Conservation (phyloP, 37 sponge, comb jelly and placozoan species). For the Beroe forskalii region DNA sequence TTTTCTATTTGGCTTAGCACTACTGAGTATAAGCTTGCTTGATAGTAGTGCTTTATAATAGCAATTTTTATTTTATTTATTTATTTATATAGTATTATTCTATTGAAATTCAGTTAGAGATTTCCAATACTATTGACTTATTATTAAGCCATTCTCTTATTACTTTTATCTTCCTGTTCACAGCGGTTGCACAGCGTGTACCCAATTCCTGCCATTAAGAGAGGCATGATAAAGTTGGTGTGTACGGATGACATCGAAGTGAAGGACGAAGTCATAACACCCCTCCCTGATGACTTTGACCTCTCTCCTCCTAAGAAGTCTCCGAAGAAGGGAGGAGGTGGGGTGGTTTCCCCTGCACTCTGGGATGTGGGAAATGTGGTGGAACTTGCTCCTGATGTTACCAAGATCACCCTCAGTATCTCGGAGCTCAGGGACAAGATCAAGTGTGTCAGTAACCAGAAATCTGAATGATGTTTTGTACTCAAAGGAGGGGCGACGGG, state of each 20-base stretch:
- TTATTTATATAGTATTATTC: background rate
- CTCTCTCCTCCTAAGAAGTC: background rate
- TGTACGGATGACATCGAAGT: slow-evolving; percentile 57
- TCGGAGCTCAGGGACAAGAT: slow-evolving; percentile 38
- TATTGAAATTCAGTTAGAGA: background rate
- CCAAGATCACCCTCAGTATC: slow-evolving; percentile 43
- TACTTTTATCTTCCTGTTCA: background rate
- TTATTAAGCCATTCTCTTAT: background rate
- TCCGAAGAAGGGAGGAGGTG: background rate
- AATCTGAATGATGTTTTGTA: background rate
- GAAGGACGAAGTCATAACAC: slow-evolving; percentile 24
- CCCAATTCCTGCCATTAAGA: slow-evolving; percentile 49
- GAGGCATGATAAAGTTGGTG: slow-evolving; percentile 15
- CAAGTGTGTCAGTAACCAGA: slow-evolving; percentile 32
- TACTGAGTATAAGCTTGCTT: too few species aligned
- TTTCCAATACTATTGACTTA: background rate
- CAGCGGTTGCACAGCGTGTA: slow-evolving; percentile 32
- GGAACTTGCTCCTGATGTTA: slow-evolving; percentile 19
- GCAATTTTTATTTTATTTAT: background rate
- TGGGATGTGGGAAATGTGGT: slow-evolving; percentile 60
- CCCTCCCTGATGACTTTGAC: background rate
- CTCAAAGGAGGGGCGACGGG: too few species aligned
- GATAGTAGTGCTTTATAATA: too few species aligned
- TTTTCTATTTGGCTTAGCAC: too few species aligned
- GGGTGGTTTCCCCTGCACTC: background rate